Conservation (phyloP, 1,140 invertebrate genomes). For the Mercenaria mercenaria region DNA sequence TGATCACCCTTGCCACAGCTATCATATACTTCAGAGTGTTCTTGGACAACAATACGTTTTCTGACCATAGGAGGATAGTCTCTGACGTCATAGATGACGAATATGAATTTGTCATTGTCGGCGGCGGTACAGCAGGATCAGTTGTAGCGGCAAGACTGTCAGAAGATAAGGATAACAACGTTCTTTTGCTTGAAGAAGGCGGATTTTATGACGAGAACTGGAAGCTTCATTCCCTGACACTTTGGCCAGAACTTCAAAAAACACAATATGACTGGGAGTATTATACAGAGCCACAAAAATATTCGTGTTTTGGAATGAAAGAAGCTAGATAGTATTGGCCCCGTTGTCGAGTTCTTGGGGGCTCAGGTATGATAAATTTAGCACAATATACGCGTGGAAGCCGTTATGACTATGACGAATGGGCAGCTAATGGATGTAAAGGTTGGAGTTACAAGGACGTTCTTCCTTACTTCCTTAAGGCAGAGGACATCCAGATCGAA, state of each 20-base stretch:
- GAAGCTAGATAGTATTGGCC: neutral
- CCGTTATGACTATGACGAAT: neutral
- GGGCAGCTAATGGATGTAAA: too few relatives aligned
- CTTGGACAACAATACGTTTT: neutral
- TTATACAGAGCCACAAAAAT: too few relatives aligned
- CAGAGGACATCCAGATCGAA: too few relatives aligned
- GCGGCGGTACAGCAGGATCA: conserved; percentile 96
- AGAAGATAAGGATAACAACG: conserved; percentile 90
- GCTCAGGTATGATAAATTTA: conserved; percentile 21
- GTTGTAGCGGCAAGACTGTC: conserved; percentile 96
- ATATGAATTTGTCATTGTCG: conserved; percentile 82
- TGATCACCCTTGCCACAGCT: neutral
- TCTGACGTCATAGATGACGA: neutral
- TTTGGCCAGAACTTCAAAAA: too few relatives aligned
- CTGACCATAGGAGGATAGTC: neutral
- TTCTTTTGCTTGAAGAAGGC: conserved; percentile 95
- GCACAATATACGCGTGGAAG: conserved; percentile 4
- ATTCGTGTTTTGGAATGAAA: neutral
- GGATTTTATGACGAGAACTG: conserved; percentile 96
- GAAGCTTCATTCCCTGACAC: conserved; percentile 86
- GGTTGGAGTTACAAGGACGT: conserved; percentile 52
- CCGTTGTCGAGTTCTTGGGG: conserved; percentile 21
- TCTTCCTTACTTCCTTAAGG: conserved; percentile 52
- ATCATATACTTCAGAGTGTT: neutral
- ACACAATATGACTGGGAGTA: too few relatives aligned